Conservation (phyloP, 2,113 vertebrate genomes). For the Okapia johnstoni region DNA sequence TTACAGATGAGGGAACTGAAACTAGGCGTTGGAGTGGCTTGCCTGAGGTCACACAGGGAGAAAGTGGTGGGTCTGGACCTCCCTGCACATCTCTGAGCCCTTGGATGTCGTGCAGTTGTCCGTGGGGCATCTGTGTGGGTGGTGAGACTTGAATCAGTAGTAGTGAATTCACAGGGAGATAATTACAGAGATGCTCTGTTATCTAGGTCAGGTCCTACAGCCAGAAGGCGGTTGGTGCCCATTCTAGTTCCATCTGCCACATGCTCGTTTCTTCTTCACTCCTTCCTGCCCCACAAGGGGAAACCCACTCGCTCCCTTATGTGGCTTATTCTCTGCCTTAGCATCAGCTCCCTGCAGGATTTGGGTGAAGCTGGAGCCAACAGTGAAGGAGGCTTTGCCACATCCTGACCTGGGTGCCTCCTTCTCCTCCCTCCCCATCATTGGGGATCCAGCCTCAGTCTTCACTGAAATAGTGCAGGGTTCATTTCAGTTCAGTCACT, state of each 20-base stretch:
- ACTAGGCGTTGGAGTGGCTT: background rate
- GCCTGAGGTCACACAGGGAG: background rate
- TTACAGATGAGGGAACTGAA: background rate
- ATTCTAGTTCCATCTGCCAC: conserved; percentile 18
- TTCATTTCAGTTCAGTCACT: background rate
- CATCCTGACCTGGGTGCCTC: background rate
- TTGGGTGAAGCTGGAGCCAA: background rate
- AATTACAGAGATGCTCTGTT: conserved; percentile 39
- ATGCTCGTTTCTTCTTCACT: background rate
- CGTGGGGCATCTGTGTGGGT: background rate
- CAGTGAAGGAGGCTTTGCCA: background rate
- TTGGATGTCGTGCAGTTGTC: background rate
- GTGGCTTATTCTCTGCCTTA: conserved; percentile 11
- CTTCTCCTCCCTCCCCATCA: background rate
- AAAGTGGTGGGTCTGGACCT: background rate
- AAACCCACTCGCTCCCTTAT: conserved; percentile 14
- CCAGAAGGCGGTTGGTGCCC: conserved; percentile 16
- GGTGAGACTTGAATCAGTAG: background rate
- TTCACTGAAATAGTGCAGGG: background rate
- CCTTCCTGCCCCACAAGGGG: background rate
- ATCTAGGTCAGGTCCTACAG: conserved; percentile 55
- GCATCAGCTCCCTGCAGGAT: background rate
- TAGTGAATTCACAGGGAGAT: conserved; percentile 21
- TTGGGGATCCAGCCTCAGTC: background rate
- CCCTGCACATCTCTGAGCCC: background rate